Base-by-base conservation (phyloP, 2,113 vertebrate species). In the Nematolebias whitei region DNA sequence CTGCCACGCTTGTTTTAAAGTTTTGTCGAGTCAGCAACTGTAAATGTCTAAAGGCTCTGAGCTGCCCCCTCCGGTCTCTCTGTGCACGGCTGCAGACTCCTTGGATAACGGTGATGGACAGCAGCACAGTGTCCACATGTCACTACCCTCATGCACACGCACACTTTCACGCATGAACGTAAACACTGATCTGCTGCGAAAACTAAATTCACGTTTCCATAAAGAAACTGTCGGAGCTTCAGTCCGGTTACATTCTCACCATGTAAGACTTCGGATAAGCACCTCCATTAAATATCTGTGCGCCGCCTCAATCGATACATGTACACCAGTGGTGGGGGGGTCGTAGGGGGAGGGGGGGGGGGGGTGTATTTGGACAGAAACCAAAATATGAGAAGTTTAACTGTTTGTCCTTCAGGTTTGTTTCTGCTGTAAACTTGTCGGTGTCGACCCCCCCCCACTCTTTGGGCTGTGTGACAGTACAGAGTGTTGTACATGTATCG, bases 381-480 rank as follows among this genome's bases (percentile, higher is more conserved):
- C 66, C 12, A 44, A 18, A 59, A 38, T 49, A 68, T 53, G 22
- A 65, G 67, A 67, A 79, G 77, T 48, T 19, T 19, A n/a, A n/a
- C 12, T 8, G 53, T 51, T 38, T 40, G 29, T 47, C n/a, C 61
- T 61, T 65, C 69, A 39, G 39, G 68, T 61, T 51, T 63, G 77
- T 87, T 55, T 61, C 81, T 87, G 82, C 80, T 88, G 87, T 87
- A 73, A 79, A 72, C n/a, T 65, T 18, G 61, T 78, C 66, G 53
- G 72, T 79, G 72, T 76, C n/a, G 74, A 47, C 43, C 49, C 1
- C 44, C 40, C 35, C 26, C 12, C 48, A 44, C 64, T 45, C 29
- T 20, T 82, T 13, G 56, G 5, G n/a, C n/a, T n/a, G n/a, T n/a
- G n/a, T n/a, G n/a, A n/a, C 9, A 35, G 54, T 78, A 1, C 73